Base-by-base conservation (phyloP, 2,888 invertebrate genomes). In the Prosapia bicincta region DNA sequence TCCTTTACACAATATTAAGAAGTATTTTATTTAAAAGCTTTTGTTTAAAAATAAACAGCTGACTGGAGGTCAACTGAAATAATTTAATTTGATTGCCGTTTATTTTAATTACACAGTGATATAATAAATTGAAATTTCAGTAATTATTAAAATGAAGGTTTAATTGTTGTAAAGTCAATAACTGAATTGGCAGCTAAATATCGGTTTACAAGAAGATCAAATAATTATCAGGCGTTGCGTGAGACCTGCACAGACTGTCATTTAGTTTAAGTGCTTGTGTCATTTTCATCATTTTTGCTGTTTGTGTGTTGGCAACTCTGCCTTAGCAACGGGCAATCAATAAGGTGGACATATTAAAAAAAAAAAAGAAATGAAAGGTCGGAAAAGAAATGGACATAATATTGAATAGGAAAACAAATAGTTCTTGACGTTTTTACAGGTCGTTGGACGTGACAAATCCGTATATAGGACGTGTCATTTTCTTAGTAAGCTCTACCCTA, bases 181-280 rank as follows among this genome's bases (percentile, higher is more conserved):
- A 20, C n/a, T 54, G 20, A n/a, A 54, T 54, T 54, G 54, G n/a
- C 54, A 54, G 13, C 54, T 20, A 54, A n/a, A 54, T 54, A 20
- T 54, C 20, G 20, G 54, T 54, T n/a, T 54, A 20, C 54, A 54
- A 54, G 54, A 54, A 5, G 54, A 54, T 54, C 54, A 54, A 54
- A 54, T 54, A 54, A 54, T 54, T 54, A 54, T n/a, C 20, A 9
- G 3, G 20, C 3, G 20, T 54, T 20, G 54, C 54, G 54, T 54
- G 54, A 54, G n/a, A 54, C 20, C 20, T 1, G 38, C 38, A 54
- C 54, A 20, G 54, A 2, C 54, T 1, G 54, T 20, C 54, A 54
- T 54, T 54, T 54, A 54, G 54, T 54, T 54, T 54, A 54, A 54
- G 54, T 54, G 54, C 54, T 54, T 54, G 54, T 54, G 54, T 54